Base-by-base conservation (phyloP, 2,888 invertebrate species). In the Elysia crispata region DNA sequence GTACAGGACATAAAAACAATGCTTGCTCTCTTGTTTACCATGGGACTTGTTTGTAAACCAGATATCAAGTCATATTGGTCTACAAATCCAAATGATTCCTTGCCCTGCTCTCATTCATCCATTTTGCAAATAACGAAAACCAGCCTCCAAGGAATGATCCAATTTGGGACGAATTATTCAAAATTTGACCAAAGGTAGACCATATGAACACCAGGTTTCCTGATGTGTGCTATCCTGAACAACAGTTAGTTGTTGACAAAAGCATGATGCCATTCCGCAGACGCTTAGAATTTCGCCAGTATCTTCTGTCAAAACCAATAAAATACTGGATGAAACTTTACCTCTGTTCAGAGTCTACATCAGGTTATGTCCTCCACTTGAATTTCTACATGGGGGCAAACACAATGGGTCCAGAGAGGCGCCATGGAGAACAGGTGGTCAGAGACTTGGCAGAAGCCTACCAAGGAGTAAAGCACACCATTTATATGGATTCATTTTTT, bases 251-350 rank as follows among this genome's bases (percentile, higher is more conserved):
- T 0, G 75, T 75, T 11, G 75, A 75, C 18, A 25, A 75, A 23
- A 62, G 62, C n/a, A 62, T 75, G 57, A 62, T 75, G 75, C 75
- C 75, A 20, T 75, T 60, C 28, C 30, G 64, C 1, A 62, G 62
- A 3, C 33, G 75, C 8, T 31, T 75, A 1, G 41, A n/a, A 3
- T 75, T 62, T 33, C n/a, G 75, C 11, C 62, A 33, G n/a, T 75
- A 33, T 23, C 49, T 62, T 20, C 75, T 62, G 23, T 60, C 6
- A 60, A 75, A 75, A 23, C 75, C 64, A 3, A 64, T 18, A 23
- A 8, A 54, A n/a, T 75, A 75, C 33, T 60, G 75, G 5, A 31
- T 64, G 33, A 75, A 75, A 75, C 15, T 75, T 30, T 75, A 75
- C 41, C 18, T 30, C 8, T 33, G 30, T n/a, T 75, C 62, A 62